These are phyloP conservation scores for Vanessa cardui DNA, from an alignment of 2,888 invertebrate genomes.

Conservation along the genomic window DNA sequence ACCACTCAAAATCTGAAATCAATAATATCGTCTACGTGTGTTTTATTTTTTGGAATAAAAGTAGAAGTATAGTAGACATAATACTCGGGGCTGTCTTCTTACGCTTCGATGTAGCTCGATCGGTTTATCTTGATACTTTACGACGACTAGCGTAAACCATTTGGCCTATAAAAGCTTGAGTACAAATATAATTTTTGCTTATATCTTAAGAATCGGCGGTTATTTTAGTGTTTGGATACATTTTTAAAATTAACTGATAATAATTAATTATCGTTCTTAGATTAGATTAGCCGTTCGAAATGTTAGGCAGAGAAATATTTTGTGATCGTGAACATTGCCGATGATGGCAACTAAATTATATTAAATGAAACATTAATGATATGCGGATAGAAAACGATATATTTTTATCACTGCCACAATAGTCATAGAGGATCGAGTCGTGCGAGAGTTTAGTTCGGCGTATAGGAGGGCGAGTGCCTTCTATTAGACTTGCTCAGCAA, in stretches of 20 bases:
- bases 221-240: slow-evolving; percentile 33
- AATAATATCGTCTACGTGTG: background rate
- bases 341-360: slow-evolving; percentile 55
- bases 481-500: slow-evolving; percentile 52
- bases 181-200: slow-evolving; percentile 61
- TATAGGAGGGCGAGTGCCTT: slow-evolving; percentile 36
- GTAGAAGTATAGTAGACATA: slow-evolving; percentile 2
- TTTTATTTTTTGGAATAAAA: background rate
- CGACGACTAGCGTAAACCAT: slow-evolving; percentile 14
- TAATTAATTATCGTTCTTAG: slow-evolving; percentile 44
- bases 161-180: slow-evolving; percentile 65
- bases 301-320: slow-evolving; percentile 71
- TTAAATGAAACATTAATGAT: slow-evolving; percentile 35
- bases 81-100: slow-evolving; percentile 18
- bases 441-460: slow-evolving; percentile 21
- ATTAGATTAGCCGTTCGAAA: slow-evolving; percentile 54
- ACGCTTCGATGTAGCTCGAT: slow-evolving; percentile 47
- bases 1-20: background rate
- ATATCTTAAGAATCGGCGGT: slow-evolving; percentile 38
- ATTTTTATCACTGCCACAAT: slow-evolving; percentile 79
- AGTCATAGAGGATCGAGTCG: slow-evolving; percentile 54
- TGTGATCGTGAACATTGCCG: slow-evolving; percentile 56
- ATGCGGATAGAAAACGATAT: slow-evolving; percentile 53
- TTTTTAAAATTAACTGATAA: slow-evolving; percentile 34
- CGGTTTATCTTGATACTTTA: slow-evolving; percentile 11